Percentiles rank a stretch among this genome's conserved stretches.
phyloP scores from a whole-genome alignment of 1,140 invertebrate genomes.

The Lepidurus couesii region DNA sequence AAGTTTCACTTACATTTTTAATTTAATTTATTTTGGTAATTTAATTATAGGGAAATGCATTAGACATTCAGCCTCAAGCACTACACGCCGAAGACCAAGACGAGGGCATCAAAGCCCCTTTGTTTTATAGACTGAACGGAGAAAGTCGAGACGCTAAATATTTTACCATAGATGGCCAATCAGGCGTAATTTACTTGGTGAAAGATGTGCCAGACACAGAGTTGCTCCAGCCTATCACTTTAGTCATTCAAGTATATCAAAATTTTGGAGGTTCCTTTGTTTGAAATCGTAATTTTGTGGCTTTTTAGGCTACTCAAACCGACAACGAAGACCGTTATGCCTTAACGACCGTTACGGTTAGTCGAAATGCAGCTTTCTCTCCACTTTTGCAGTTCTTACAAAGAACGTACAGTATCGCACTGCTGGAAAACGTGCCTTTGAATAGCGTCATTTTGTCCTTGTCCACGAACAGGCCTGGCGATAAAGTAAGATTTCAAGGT shows the following conservation, averaged over 20 bases:
- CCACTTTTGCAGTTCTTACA: conserved; percentile 61
- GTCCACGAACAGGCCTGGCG: conserved; percentile 55
- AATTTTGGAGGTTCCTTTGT: neutral
- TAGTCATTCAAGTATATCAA: conserved; percentile 20
- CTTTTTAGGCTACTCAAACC: conserved; percentile 66
- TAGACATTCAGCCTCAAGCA: conserved; percentile 54
- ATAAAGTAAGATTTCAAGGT: conserved; percentile 47
- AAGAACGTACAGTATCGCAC: conserved; percentile 60
- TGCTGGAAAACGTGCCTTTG: conserved; percentile 67
- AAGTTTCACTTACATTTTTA: conserved; percentile 32
- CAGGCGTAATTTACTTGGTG: conserved; percentile 7
- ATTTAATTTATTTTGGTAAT: neutral
- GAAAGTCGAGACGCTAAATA: conserved; percentile 52
- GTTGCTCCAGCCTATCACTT: conserved; percentile 27
- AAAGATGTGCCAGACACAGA: neutral
- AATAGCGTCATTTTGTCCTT: conserved; percentile 63
- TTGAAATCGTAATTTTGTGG: neutral
- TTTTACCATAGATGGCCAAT: conserved; percentile 20
- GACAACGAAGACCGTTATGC: conserved; percentile 84
- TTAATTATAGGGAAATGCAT: conserved; percentile 51
- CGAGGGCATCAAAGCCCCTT: conserved; percentile 65
- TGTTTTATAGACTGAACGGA: conserved; percentile 59
- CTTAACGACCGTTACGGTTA: conserved; percentile 68
- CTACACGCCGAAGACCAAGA: conserved; percentile 75
- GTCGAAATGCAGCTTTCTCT: conserved; percentile 46